Evolutionary conservation across 2,113 vertebrate species (phyloP).

Genomic region (Gila orcuttii): DNA sequence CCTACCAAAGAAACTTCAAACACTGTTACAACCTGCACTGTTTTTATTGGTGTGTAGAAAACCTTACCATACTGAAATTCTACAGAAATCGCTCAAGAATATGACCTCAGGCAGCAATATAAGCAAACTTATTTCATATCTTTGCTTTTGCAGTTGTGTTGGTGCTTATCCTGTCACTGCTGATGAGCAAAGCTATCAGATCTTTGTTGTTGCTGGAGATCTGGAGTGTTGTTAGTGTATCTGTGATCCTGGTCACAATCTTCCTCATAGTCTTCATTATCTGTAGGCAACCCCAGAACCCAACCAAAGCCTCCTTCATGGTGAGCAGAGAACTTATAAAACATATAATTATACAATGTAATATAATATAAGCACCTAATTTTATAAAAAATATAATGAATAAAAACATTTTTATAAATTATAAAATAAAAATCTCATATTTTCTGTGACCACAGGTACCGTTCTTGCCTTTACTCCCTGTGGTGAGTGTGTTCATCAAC

Average conservation of each 20-base stretch:
- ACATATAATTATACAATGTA: not conserved
- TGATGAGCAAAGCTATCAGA: conserved; percentile 64
- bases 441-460: conserved; percentile 75
- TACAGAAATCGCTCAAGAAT: not conserved
- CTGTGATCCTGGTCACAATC: conserved; percentile 66
- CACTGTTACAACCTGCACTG: conserved; percentile 70
- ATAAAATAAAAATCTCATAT: not conserved
- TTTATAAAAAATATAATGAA: not conserved
- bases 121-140: not conserved
- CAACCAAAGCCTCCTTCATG: conserved; percentile 79
- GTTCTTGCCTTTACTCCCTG: conserved; percentile 78
- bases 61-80: not conserved
- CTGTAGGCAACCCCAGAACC: conserved; percentile 83
- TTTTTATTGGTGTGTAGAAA: conserved; percentile 61
- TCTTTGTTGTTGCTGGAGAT: conserved; percentile 62
- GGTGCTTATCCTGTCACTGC: conserved; percentile 68
- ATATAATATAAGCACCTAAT: not conserved
- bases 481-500: conserved; percentile 80
- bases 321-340: conserved; percentile 63
- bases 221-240: conserved; percentile 74
- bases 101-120: not conserved
- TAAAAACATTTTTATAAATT: not conserved
- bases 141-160: conserved; percentile 67
- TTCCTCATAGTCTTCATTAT: conserved; percentile 69
- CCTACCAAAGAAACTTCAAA: conserved; percentile 69